These are phyloP conservation scores for Halocaridina rubra DNA, from an alignment of 2,888 invertebrate genomes.

Conservation along the genomic window DNA sequence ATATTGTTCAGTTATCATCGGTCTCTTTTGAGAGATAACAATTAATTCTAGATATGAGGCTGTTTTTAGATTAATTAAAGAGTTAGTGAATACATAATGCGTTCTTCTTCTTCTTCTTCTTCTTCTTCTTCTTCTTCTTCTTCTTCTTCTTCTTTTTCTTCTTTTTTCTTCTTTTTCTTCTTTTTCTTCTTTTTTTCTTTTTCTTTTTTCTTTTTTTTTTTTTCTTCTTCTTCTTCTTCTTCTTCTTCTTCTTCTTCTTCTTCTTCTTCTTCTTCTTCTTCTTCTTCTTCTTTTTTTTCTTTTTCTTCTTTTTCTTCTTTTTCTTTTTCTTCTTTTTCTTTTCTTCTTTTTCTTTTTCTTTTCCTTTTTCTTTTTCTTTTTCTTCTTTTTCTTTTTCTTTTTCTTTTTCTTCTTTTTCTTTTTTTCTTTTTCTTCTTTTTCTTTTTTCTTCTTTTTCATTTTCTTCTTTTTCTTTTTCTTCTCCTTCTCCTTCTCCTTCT, in stretches of 20 bases:
- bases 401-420: background rate
- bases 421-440: background rate
- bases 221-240: background rate
- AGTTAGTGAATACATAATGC: too few relatives aligned
- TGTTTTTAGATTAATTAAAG: too few relatives aligned
- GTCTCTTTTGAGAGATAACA: too few relatives aligned
- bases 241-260: background rate
- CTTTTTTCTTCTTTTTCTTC: too few relatives aligned
- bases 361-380: background rate
- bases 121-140: too few relatives aligned
- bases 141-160: too few relatives aligned
- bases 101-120: too few relatives aligned
- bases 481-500: background rate
- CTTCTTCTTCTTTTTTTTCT: background rate
- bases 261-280: background rate
- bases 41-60: too few relatives aligned
- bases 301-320: background rate
- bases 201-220: background rate
- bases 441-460: too few relatives aligned
- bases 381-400: background rate
- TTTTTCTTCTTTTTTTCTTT: background rate
- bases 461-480: background rate
- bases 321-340: background rate
- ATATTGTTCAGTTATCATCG: too few relatives aligned
- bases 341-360: background rate